A percentile compares a stretch with the other conserved stretches of the same genome.
Conservation (phyloP, 2,113 vertebrate genomes). For the Fulmarus glacialis region DNA sequence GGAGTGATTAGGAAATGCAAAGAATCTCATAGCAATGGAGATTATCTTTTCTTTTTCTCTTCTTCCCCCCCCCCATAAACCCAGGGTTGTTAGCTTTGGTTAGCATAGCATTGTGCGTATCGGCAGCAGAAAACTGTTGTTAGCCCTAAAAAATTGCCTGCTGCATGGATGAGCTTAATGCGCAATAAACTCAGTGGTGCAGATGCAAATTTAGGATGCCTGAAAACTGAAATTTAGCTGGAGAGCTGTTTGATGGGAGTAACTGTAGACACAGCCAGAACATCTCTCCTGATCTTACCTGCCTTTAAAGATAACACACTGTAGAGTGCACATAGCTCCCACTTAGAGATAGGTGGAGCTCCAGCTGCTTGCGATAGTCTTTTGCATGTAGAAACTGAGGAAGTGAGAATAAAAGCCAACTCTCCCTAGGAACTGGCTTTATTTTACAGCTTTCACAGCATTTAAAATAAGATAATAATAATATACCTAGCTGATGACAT, state of each 20-base stretch:
- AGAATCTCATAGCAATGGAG: neutral
- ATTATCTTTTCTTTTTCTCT: neutral
- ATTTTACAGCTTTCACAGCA: neutral
- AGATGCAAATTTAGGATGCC: neutral
- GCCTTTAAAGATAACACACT: neutral
- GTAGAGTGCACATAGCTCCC: neutral
- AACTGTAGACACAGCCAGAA: neutral
- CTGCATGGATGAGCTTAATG: neutral
- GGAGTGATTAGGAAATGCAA: neutral
- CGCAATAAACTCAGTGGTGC: neutral
- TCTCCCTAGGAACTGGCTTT: neutral
- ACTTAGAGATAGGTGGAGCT: neutral
- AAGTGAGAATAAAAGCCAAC: neutral
- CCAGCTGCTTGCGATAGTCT: neutral
- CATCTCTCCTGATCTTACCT: neutral
- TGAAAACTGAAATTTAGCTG: neutral
- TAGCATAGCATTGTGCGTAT: neutral
- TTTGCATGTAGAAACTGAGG: neutral
- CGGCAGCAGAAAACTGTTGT: neutral
- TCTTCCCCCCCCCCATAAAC: accelerated
- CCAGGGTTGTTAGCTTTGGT: neutral
- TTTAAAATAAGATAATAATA: neutral
- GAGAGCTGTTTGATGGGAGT: neutral
- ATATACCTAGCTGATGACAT: neutral
- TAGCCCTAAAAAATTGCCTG: neutral